These are phyloP conservation scores for Sitophilus oryzae DNA, from an alignment of 1,140 invertebrate genomes.

Conservation along the genomic window DNA sequence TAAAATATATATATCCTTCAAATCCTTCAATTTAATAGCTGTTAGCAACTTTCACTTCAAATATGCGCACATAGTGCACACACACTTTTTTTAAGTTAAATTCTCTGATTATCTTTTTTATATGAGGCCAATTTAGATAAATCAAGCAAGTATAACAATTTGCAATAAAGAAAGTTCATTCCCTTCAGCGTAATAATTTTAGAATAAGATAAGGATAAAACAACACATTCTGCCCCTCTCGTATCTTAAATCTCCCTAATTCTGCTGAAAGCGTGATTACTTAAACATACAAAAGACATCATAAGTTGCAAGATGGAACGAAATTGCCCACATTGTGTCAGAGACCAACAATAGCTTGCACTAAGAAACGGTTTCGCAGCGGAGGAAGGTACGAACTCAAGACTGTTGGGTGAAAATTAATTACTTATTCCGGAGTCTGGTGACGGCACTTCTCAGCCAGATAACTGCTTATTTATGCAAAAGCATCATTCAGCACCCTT, in stretches of 20 bases:
- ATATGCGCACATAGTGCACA: too few relatives aligned
- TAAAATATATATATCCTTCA: too few relatives aligned
- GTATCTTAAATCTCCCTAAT: background rate
- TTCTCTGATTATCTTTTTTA: too few relatives aligned
- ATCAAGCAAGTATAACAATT: too few relatives aligned
- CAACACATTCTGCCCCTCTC: too few relatives aligned
- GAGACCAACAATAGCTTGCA: slow-evolving; percentile 2
- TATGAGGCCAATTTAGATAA: too few relatives aligned
- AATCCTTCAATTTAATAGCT: too few relatives aligned
- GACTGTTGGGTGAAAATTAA: slow-evolving; percentile 12
- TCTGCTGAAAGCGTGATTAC: background rate
- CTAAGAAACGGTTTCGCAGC: background rate
- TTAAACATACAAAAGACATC: background rate
- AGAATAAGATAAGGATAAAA: too few relatives aligned
- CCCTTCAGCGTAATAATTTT: too few relatives aligned
- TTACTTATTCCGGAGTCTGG: slow-evolving; percentile 18
- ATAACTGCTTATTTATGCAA: slow-evolving; percentile 26
- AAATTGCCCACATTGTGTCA: slow-evolving; percentile 5
- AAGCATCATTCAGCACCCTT: slow-evolving; percentile 24
- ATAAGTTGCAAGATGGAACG: slow-evolving; percentile 4
- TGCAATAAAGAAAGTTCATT: too few relatives aligned
- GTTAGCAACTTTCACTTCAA: too few relatives aligned
- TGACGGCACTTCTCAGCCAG: slow-evolving; percentile 18
- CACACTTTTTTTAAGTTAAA: too few relatives aligned
- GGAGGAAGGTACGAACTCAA: background rate